Percentiles rank a stretch among this genome's conserved stretches.
Evolutionary conservation across 2,113 vertebrate genomes (phyloP).

Genomic region (Pristiophorus japonicus): DNA sequence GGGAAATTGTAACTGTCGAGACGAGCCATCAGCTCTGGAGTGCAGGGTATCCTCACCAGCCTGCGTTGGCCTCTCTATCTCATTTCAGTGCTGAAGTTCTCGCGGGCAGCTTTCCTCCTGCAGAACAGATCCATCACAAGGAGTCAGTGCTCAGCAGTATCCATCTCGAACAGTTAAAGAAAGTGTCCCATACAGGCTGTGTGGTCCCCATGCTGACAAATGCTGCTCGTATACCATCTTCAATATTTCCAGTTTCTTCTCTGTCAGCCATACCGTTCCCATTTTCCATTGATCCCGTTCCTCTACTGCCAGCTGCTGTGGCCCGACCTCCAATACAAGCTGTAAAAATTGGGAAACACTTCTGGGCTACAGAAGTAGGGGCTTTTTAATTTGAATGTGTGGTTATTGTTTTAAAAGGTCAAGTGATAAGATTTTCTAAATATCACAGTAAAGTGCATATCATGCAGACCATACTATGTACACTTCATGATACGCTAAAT

Average conservation of each 20-base stretch:
- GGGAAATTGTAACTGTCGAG: constrained; percentile 68
- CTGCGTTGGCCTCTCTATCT: neutral
- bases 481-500: neutral
- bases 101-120: neutral
- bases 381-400: neutral
- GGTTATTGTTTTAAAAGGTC: neutral
- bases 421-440: neutral
- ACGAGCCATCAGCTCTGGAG: neutral
- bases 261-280: neutral
- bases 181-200: neutral
- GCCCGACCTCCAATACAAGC: neutral
- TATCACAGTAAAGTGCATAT: neutral
- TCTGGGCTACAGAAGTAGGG: neutral
- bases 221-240: neutral
- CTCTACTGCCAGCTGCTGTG: neutral
- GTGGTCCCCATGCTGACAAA: neutral
- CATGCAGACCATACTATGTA: neutral
- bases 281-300: neutral
- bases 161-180: constrained; percentile 11
- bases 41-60: neutral
- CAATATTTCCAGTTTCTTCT: neutral
- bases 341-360: neutral
- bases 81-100: neutral
- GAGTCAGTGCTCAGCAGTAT: neutral
- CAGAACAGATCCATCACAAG: neutral